Percentiles rank a stretch among this genome's conserved stretches.
Evolutionary conservation across 2,888 invertebrate species (phyloP).

Genomic region (Eupithecia exiguata): DNA sequence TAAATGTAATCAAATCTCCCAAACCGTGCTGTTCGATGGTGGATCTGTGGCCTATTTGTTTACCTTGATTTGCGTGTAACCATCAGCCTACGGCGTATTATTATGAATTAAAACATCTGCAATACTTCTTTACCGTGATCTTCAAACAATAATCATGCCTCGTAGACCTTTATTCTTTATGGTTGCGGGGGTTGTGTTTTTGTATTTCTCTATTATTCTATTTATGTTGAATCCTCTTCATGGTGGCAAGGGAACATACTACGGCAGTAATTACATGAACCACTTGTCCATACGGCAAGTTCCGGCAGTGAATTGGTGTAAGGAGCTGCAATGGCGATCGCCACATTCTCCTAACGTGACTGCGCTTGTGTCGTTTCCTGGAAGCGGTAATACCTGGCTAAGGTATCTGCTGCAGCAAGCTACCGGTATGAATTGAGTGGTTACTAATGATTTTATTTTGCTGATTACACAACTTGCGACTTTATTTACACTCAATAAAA

Average conservation of each 20-base stretch:
- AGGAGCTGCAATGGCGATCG: conserved; percentile 73
- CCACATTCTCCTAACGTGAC: conserved; percentile 79
- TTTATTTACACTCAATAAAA: background rate
- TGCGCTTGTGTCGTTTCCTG: conserved; percentile 91
- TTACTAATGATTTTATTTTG: background rate
- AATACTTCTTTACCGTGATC: conserved; percentile 6
- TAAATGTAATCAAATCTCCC: background rate
- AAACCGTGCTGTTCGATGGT: background rate
- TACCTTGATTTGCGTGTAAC: background rate
- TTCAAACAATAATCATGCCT: conserved; percentile 58
- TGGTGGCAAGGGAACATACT: conserved; percentile 57
- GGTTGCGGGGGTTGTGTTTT: conserved; percentile 63
- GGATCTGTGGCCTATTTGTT: background rate
- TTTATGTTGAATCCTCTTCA: conserved; percentile 74
- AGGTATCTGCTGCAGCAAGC: conserved; percentile 90
- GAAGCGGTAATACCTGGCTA: conserved; percentile 94
- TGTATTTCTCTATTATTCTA: conserved; percentile 75
- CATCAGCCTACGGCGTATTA: conserved; percentile 16
- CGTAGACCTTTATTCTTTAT: conserved; percentile 70
- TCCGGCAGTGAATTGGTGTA: conserved; percentile 80
- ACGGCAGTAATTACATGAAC: conserved; percentile 61
- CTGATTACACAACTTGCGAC: no score
- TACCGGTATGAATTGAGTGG: conserved; percentile 81
- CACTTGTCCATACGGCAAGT: conserved; percentile 63
- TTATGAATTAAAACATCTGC: conserved; percentile 39